Conservation (phyloP, 2,888 invertebrate species). For the Sipha maydis region DNA sequence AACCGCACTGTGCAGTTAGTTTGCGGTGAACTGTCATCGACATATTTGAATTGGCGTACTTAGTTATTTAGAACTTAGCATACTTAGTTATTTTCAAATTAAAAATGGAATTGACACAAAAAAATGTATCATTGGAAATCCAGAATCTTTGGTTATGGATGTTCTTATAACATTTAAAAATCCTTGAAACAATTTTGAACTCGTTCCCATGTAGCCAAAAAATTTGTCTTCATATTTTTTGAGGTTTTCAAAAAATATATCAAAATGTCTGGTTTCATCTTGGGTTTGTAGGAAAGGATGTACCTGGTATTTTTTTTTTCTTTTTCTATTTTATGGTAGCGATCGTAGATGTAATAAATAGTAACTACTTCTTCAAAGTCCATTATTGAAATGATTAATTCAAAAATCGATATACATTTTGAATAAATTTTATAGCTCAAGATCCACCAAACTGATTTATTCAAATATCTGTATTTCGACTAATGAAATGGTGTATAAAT, state of each 20-base stretch:
- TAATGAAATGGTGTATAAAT: no score
- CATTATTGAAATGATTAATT: conserved; percentile 3
- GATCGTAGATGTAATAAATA: conserved; percentile 7
- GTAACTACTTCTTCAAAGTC: neutral
- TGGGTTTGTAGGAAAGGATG: conserved; percentile 5
- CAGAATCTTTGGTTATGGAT: conserved; percentile 24
- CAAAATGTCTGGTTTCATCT: conserved; percentile 8
- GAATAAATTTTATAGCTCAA: no score
- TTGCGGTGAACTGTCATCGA: neutral
- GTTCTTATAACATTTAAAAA: conserved; percentile 2
- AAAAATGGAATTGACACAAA: conserved; percentile 10
- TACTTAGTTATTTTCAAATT: no score
- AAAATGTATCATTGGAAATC: conserved; percentile 9
- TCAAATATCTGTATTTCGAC: no score
- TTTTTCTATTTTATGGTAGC: conserved; percentile 14
- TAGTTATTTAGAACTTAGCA: no score
- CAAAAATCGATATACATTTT: no score
- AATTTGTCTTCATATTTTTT: conserved; percentile 15
- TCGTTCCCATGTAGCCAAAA: conserved; percentile 11
- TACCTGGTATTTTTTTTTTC: conserved; percentile 8
- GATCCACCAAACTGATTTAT: no score
- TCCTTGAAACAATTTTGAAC: conserved; percentile 10
- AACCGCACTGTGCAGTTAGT: neutral
- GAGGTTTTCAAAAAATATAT: neutral
- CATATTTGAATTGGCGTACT: neutral